Base-by-base conservation (phyloP, 2,797 vertebrate genomes). In the Rhinoraja longicauda region DNA sequence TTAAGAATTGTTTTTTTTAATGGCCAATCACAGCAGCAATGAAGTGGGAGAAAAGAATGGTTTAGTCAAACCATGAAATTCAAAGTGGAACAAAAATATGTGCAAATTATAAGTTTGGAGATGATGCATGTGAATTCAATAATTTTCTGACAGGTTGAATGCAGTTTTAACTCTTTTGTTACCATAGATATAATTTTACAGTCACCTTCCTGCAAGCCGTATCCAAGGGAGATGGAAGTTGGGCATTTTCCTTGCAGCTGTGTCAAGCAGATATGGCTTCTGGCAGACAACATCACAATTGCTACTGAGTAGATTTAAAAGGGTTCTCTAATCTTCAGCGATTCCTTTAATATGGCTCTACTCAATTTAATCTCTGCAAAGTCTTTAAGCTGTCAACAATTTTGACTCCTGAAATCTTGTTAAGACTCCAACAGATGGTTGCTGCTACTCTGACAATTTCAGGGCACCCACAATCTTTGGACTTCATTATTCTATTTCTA, bases 341-440 rank as follows among this genome's bases (percentile, higher is more conserved):
- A 67, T 88, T 88, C n/a, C n/a, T 36, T 88, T 88, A 88, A 67
- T 88, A 32, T 62, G 64, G 62, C 67, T 88, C 59, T 36, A 67
- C 62, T 88, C 84, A 67, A 67, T 67, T 88, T 88, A 62, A 88
- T 67, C n/a, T 67, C 84, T 88, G 62, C 8, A 19, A 64, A 67
- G 32, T 67, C n/a, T 88, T 88, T 88, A 64, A 88, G 59, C 59
- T 36, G 84, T 62, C 62, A 67, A 67, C 84, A 67, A 19, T 67
- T 36, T 88, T 88, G 62, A 88, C 17, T 67, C 84, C 32, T 67
- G 10, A 88, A 88, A 88, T 88, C 84, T n/a, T 67, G 84, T 36
- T 88, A 21, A 21, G 84, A 67, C 0, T 67, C 62, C 62, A 88
- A 59, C 81, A 59, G 26, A 84, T 84, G 81, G 3, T 84, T 84